Conservation (phyloP, 2,888 invertebrate species). For the Dendrolimus pini region DNA sequence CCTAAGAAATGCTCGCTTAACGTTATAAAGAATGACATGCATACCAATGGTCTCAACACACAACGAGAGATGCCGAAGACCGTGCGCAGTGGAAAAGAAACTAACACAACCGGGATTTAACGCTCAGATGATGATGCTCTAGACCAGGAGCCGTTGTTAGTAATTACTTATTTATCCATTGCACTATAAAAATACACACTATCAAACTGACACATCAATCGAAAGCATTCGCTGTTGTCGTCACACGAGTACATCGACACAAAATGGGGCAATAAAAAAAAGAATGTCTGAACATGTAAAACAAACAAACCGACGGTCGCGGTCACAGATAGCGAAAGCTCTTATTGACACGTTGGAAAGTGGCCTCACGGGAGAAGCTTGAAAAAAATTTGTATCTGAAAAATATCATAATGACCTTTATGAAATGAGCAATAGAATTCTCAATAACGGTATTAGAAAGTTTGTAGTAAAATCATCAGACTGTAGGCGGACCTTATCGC, state of each 20-base stretch:
- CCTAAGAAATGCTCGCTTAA: too few relatives aligned
- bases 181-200: too few relatives aligned
- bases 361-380: constrained; percentile 32
- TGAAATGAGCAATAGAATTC: constrained; percentile 3
- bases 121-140: too few relatives aligned
- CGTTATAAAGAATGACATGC: too few relatives aligned
- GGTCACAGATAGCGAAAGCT: constrained; percentile 74
- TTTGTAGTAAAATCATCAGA: constrained; percentile 18
- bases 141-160: too few relatives aligned
- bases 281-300: constrained; percentile 56
- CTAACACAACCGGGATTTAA: too few relatives aligned
- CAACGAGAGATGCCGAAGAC: too few relatives aligned
- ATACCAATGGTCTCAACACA: too few relatives aligned
- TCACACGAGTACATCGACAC: constrained; percentile 23
- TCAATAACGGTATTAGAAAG: neutral
- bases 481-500: constrained; percentile 53
- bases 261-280: constrained; percentile 28
- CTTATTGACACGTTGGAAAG: constrained; percentile 73
- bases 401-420: constrained; percentile 21
- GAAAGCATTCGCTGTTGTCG: neutral
- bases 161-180: too few relatives aligned
- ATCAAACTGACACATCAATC: too few relatives aligned
- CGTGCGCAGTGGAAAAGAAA: too few relatives aligned
- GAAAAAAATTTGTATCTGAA: constrained; percentile 10
- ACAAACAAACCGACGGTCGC: constrained; percentile 55